Evolutionary conservation across 1,140 invertebrate genomes (phyloP), one percentile per base, ranked within the genome.

Genomic region (Bombus consobrinus): DNA sequence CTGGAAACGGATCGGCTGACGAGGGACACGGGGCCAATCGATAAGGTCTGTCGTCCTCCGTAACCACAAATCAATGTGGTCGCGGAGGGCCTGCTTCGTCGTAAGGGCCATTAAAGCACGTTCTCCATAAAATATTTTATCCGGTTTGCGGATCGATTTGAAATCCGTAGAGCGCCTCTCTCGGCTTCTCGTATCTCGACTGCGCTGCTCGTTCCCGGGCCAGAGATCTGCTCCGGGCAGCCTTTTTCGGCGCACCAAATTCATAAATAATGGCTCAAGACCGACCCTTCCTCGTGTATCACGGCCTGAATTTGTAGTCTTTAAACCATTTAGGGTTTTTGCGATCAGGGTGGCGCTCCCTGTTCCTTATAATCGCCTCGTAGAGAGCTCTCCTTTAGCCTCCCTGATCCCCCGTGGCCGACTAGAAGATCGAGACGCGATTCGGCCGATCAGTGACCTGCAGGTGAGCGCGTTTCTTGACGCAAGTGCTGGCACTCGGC

Each of bases 261-360:
- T 93, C 93, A 93, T 93, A 93, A 93, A 93, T 93, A 93, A 93
- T 93, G 92, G 91, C 88, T 92, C 92, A 93, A 92, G 89, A 91
- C 85, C 84, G 83, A 83, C 80, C 76, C 83, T 88, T 73, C 86
- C 90, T 91, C 88, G 87, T 92, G 91, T 88, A 92, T 93, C 91
- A 89, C 86, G 75, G 84, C 68, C 86, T 90, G 89, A 91, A 93
- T 93, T 93, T 93, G 92, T 93, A 92, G 88, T 93, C 93, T 92
- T 93, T 93, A 93, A 92, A 82, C 92, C 92, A 90, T 93, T 93
- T 93, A 93, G 90, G 91, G 92, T 93, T 93, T 93, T 93, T 93
- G 91, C 88, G 72, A 77, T 39, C 74, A 28, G 66, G 76, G 82
- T 15, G 68, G 74, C 83, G 72, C 84, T 80, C 86, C 73, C 68